These are phyloP conservation scores for Trinectes maculatus DNA, from an alignment of 2,113 vertebrate species.

Conservation along the genomic window DNA sequence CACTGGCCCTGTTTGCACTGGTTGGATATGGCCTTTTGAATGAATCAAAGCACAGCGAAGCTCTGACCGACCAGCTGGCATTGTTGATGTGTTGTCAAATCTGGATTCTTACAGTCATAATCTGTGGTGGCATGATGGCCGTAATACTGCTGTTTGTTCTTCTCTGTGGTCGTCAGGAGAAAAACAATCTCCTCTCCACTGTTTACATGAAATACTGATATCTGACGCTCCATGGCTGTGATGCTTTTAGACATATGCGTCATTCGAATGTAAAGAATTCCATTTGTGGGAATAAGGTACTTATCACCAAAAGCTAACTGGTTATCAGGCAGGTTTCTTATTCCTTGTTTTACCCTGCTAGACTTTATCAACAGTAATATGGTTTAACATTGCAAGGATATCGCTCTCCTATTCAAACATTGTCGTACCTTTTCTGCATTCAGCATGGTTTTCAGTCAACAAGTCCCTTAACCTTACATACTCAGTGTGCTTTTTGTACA, in stretches of 20 bases:
- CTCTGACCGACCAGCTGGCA: constrained; percentile 1
- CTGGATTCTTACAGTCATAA: constrained; percentile 4
- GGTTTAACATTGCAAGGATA: neutral
- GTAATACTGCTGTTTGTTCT: constrained; percentile 45
- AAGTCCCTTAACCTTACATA: neutral
- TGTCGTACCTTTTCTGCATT: constrained; percentile 7
- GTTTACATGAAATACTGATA: constrained; percentile 65
- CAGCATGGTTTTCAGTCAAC: constrained; percentile 1
- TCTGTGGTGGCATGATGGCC: constrained; percentile 6
- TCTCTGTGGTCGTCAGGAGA: constrained; percentile 49
- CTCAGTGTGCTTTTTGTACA: constrained; percentile 7
- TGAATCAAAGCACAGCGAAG: constrained; percentile 6
- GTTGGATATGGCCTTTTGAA: constrained; percentile 27
- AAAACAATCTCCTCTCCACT: constrained; percentile 28
- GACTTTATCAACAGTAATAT: constrained; percentile 3
- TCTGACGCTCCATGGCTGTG: constrained; percentile 21
- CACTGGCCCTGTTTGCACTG: constrained; percentile 26
- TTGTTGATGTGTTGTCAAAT: constrained; percentile 32
- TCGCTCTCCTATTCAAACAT: neutral
- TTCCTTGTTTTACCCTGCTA: constrained; percentile 26
- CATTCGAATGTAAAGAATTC: constrained; percentile 61
- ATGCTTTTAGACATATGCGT: constrained; percentile 51
- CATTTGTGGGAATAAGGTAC: constrained; percentile 23
- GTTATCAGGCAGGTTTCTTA: constrained; percentile 48
- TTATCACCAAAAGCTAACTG: constrained; percentile 42